phyloP scores from a whole-genome alignment of 2,113 vertebrate genomes.

The Gulo gulo region DNA sequence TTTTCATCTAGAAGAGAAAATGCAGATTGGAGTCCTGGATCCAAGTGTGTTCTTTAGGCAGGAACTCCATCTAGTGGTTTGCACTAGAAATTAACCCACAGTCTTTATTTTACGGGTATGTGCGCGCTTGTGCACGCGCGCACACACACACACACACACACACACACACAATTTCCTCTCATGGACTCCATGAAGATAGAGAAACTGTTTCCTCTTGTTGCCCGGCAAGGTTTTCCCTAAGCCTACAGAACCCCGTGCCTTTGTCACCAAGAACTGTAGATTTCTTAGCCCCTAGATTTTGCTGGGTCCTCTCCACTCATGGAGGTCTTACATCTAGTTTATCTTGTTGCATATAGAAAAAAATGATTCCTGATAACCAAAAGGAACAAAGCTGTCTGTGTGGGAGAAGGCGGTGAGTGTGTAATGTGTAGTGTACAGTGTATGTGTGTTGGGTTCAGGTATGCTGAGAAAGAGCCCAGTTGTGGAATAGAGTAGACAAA shows the following conservation, averaged over 20 bases:
- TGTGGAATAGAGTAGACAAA: background rate
- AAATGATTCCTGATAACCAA: background rate
- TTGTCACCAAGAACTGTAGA: background rate
- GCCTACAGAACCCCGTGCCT: background rate
- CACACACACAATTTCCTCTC: background rate
- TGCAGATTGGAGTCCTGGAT: rapidly evolving
- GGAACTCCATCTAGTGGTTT: constrained; percentile 66
- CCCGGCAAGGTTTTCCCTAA: background rate
- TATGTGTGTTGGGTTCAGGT: rapidly evolving
- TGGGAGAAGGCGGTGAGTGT: background rate
- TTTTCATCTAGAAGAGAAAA: background rate
- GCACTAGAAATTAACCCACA: background rate
- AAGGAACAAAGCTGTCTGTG: background rate
- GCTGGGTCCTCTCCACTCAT: background rate
- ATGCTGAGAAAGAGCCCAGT: background rate
- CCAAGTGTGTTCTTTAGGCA: constrained; percentile 49
- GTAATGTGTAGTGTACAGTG: background rate
- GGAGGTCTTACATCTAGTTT: background rate
- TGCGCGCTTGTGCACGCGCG: background rate
- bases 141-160: background rate
- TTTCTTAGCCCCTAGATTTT: background rate
- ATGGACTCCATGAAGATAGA: background rate
- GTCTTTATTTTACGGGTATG: background rate
- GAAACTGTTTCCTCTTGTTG: background rate
- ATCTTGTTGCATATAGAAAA: background rate